These are phyloP conservation scores for Origma solitaria DNA, from an alignment of 2,113 vertebrate species.

Conservation along the genomic window DNA sequence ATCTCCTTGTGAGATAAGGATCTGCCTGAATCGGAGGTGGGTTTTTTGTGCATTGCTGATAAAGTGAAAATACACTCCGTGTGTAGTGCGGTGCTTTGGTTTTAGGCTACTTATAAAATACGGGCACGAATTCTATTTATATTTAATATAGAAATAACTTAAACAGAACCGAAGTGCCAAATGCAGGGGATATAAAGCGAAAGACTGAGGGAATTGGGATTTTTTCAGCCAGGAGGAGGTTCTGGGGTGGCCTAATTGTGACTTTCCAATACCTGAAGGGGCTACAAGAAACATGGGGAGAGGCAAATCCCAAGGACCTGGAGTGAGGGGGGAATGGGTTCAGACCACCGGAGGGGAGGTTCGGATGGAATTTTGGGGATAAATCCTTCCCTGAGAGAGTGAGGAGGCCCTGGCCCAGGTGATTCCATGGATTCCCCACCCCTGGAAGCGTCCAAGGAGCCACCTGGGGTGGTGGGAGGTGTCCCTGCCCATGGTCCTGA, in stretches of 20 bases:
- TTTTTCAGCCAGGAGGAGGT: not conserved
- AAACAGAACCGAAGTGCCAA: not conserved
- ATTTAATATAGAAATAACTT: not conserved
- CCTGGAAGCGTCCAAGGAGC: not conserved
- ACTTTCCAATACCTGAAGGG: not conserved
- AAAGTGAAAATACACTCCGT: not conserved
- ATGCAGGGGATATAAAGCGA: not conserved
- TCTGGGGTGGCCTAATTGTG: not conserved
- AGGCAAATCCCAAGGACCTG: not conserved
- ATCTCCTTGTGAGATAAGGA: not conserved
- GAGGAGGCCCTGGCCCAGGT: not conserved
- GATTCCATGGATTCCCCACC: too few relatives aligned
- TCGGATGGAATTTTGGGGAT: not conserved
- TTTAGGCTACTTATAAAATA: not conserved
- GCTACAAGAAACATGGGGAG: not conserved
- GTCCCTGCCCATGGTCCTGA: not conserved
- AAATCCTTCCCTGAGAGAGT: not conserved
- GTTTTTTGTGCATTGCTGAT: not conserved
- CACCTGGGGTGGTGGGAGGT: rapidly evolving
- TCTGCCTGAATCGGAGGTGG: not conserved
- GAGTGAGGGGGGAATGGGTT: not conserved
- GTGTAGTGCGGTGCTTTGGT: not conserved
- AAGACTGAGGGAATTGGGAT: not conserved
- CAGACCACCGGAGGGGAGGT: not conserved
- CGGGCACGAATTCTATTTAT: not conserved